Base-by-base conservation (phyloP, 1,140 invertebrate species). In the Bombus fervidus region DNA sequence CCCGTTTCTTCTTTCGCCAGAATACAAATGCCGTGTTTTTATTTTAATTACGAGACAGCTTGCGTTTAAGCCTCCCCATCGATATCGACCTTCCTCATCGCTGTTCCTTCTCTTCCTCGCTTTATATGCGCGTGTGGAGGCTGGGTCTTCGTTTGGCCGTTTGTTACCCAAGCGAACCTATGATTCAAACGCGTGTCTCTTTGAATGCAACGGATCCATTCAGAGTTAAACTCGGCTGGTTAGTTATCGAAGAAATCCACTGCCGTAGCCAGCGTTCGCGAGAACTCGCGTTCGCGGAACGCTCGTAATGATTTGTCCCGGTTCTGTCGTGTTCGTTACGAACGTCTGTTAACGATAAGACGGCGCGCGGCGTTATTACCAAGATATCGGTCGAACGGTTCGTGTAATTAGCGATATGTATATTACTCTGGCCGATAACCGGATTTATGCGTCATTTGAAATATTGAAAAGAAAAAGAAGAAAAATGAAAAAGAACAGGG, bases 151-250 rank as follows among this genome's bases (percentile, higher is more conserved):
- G 2, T 13, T 9, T 18, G 12, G 39, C 18, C 18, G 37, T 66
- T 68, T 84, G 77, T 39, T 31, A 43, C 34, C 34, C 47, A 25
- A 28, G 41, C 66, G 53, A 59, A 76, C 28, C 74, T 47, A 57
- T 57, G 80, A 74, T 81, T 59, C 87, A 71, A 87, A 76, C n/a
- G 22, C 82, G 69, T 73, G 82, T 75, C 79, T 82, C 89, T 81
- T 47, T 73, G 76, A 87, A 90, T 53, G 89, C 89, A 47, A 85
- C 81, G 57, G 86, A 90, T 85, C 81, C 88, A 87, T 90, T 81
- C 66, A 80, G 82, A 74, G 81, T 87, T 87, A 62, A 87, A 74
- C 77, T 37, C 75, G 47, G 47, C 85, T 37, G 57, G 76, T 15
- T 62, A 87, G 76, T 77, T 87, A 87, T 82, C 79, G 53, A 15